phyloP scores from a whole-genome alignment of 2,888 invertebrate species.

The Stenurella melanura region DNA sequence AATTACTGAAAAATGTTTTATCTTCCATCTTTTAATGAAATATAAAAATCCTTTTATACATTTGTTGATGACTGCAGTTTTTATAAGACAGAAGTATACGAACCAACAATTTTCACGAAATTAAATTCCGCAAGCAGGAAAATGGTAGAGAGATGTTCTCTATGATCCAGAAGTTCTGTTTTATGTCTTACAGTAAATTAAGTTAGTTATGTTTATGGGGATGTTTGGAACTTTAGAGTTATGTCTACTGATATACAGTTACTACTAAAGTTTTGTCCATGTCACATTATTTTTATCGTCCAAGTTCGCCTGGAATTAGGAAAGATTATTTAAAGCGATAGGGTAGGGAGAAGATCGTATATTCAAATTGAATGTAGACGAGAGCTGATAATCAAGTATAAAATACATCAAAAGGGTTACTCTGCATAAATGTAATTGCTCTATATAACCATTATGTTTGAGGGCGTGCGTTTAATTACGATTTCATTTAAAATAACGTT shows the following conservation, averaged over 20 bases:
- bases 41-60: neutral
- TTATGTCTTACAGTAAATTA: conserved; percentile 69
- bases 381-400: conserved; percentile 57
- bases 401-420: conserved; percentile 61
- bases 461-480: conserved; percentile 61
- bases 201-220: conserved; percentile 69
- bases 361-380: conserved; percentile 48
- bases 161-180: conserved; percentile 62
- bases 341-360: conserved; percentile 16
- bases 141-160: conserved; percentile 48
- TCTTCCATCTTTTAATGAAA: neutral
- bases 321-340: conserved; percentile 36
- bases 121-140: conserved; percentile 58
- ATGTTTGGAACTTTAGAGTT: conserved; percentile 68
- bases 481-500: conserved; percentile 58
- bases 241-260: conserved; percentile 64
- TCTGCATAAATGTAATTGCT: conserved; percentile 62
- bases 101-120: conserved; percentile 53
- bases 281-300: conserved; percentile 62
- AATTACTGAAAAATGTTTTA: neutral
- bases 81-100: conserved; percentile 10
- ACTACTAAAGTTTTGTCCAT: conserved; percentile 64
- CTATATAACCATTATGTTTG: conserved; percentile 59
- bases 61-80: neutral
- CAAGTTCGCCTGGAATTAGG: conserved; percentile 49